Conservation (phyloP, 2,888 invertebrate species). For the Incurvaria masculella region DNA sequence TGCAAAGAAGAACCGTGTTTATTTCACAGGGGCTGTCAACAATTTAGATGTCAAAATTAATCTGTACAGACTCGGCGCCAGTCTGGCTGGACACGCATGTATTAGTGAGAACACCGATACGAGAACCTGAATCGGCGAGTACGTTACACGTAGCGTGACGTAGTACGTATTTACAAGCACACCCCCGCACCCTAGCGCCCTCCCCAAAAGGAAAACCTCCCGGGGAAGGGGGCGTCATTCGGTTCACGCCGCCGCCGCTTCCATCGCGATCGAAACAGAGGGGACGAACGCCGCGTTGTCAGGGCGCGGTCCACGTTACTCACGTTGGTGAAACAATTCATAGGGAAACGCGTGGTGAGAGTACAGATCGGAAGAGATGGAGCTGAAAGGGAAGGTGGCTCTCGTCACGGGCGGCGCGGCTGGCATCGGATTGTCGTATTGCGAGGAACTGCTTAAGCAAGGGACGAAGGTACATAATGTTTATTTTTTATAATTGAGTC, state of each 20-base stretch:
- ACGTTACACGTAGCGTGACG: conserved; percentile 21
- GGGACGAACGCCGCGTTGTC: conserved; percentile 14
- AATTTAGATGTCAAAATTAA: too few species aligned
- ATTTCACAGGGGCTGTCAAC: too few species aligned
- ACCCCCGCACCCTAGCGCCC: conserved; percentile 16
- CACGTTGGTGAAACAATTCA: too few species aligned
- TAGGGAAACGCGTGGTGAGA: neutral
- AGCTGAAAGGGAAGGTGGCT: conserved; percentile 70
- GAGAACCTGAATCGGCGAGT: too few species aligned
- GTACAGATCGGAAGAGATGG: conserved; percentile 45
- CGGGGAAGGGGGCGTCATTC: conserved; percentile 27
- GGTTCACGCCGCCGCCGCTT: conserved; percentile 19
- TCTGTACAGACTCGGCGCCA: conserved; percentile 15
- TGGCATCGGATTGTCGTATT: conserved; percentile 70
- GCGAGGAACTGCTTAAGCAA: conserved; percentile 66
- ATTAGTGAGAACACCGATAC: neutral
- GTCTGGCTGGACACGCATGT: conserved; percentile 31
- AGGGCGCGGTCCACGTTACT: conserved; percentile 20
- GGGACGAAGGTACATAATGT: conserved; percentile 62
- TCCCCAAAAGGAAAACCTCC: conserved; percentile 11
- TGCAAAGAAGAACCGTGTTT: too few species aligned
- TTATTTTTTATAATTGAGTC: too few species aligned
- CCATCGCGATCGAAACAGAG: conserved; percentile 42
- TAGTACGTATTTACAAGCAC: conserved; percentile 40
- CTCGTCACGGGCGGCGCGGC: conserved; percentile 71